Evolutionary conservation across 2,113 vertebrate genomes (phyloP), one percentile per base, ranked within the genome.

Genomic region (Clarias gariepinus): DNA sequence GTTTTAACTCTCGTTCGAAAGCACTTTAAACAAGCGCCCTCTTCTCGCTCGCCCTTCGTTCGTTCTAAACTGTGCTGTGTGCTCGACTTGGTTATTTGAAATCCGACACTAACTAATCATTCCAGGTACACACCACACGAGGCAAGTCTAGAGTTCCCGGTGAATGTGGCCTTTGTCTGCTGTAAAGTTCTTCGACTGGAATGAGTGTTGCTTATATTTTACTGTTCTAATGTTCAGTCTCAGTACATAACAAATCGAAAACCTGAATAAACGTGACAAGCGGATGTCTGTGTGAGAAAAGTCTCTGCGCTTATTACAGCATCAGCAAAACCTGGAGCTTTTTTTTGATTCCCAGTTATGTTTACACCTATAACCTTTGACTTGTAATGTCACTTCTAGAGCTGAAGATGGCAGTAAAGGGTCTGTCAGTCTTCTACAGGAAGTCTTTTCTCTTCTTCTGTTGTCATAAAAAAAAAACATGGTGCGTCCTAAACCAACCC

Each of bases 191-290:
- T 87, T 81, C 84, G 68, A 77, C 84, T 88, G 81, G 77, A 88
- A 86, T 47, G 47, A 69, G 69, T 87, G 86, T 87, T 68, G 66
- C 80, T 85, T 80, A 19, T 82, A 68, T 90, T 87, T 87, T 90
- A 84, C 74, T 79, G 69, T 87, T 85, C 73, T 86, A 83, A 89
- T 88, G 85, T 89, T 87, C 21, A 57, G 82, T 84, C 81, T 86
- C 77, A 68, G 66, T 88, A 82, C 60, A 82, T 87, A 66, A 86
- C 11, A 80, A 85, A 81, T 61, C 16, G 16, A 79, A 71, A 85
- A 77, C 58, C 55, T 78, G 88, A 90, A 87, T 90, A 90, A 89
- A 91, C 85, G 76, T 88, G 85, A 88, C 81, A 77, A 78, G 68
- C 71, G 79, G 79, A 61, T 89, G 61, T 80, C 68, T 89, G 88